Base-by-base conservation (phyloP, 1,140 invertebrate genomes). In the Pristionchus pacificus region DNA sequence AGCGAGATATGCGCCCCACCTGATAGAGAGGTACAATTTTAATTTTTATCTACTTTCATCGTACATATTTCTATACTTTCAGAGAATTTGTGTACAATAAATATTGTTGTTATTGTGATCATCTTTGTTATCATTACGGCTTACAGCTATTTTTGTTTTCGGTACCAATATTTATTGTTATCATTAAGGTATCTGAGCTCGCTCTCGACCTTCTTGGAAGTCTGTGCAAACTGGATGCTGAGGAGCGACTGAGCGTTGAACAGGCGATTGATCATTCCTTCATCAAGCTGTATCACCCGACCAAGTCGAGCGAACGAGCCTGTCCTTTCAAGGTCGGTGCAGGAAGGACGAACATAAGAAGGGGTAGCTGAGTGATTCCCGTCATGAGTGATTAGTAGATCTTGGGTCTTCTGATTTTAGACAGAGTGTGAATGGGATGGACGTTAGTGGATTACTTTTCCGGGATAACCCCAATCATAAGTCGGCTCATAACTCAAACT, bases 261-360 rank as follows among this genome's bases (percentile, higher is more conserved):
- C 28, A 74, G 33, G 80, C 79, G 15, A 72, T 81, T 15, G 13
- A 65, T 3, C 79, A 81, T 60, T 32, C 61, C 27, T 82, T 80
- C 63, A 75, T 81, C 63, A 57, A 62, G 57, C 57, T 64, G 29
- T 81, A 70, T 33, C 30, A 74, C 31, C 65, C 33, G 14, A 62
- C 61, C 15, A 67, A 68, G 19, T 59, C 69, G 19, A 28, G 66
- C 14, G 81, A 80, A 65, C 57, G 61, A 19, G 74, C 61, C 10
- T 80, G 79, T 57, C 79, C 79, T 1, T 80, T 80, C 63, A 73
- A 72, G 66, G 79, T 80, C 65, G 57, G 74, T 76, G n/a, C n/a
- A n/a, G n/a, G n/a, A n/a, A n/a, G n/a, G n/a, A n/a, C n/a, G n/a
- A n/a, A n/a, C n/a, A n/a, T n/a, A n/a, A n/a, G n/a, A n/a, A n/a